A percentile compares a stretch with the other conserved stretches of the same genome.
These are phyloP conservation scores for Platyscelio sp. DNA, from an alignment of 2,888 invertebrate species.

Conservation along the genomic window DNA sequence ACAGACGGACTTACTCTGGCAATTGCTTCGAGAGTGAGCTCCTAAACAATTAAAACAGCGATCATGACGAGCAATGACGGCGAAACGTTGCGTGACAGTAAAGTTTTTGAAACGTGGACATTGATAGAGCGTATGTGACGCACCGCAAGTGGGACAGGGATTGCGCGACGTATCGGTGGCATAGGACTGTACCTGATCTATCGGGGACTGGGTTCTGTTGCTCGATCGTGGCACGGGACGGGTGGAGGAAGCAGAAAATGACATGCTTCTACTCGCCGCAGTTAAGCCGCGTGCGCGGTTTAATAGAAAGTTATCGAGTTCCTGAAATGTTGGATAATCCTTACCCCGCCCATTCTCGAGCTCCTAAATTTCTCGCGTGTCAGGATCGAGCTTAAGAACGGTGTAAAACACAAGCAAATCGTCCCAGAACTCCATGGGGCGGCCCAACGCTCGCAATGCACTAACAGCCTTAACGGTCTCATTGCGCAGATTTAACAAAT, in stretches of 20 bases:
- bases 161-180: neutral
- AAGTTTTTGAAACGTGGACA: slow-evolving; percentile 1
- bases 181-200: neutral
- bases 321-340: neutral
- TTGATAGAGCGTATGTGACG: neutral
- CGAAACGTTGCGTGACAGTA: neutral
- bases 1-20: neutral
- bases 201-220: too few relatives aligned
- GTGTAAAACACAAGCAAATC: neutral
- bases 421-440: neutral
- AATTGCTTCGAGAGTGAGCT: neutral
- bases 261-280: neutral
- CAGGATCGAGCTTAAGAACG: neutral
- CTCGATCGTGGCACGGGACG: neutral
- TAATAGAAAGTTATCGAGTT: neutral
- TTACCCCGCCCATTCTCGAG: neutral
- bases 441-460: neutral
- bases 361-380: neutral
- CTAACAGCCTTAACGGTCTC: neutral
- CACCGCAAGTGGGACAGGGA: neutral
- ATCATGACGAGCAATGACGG: neutral
- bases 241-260: neutral
- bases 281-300: neutral
- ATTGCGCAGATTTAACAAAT: neutral
- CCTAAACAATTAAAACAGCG: neutral